Conservation (phyloP, 2,888 invertebrate genomes). For the Gasteruption jaculator region DNA sequence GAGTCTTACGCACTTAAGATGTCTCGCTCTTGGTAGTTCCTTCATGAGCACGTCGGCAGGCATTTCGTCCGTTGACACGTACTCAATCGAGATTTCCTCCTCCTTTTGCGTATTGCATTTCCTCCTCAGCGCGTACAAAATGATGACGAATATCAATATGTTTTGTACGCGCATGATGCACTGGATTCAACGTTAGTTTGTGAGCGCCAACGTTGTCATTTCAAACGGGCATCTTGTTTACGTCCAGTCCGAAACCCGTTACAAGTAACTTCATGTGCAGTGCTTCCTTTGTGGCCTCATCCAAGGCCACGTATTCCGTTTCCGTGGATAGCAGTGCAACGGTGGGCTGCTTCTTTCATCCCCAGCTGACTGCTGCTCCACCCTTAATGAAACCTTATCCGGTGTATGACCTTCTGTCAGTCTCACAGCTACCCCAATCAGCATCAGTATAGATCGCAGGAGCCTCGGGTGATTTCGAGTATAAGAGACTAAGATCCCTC, state of each 20-base stretch:
- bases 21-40: no score
- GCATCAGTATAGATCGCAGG: not conserved
- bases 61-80: conserved; percentile 9
- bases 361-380: conserved; percentile 7
- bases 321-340: conserved; percentile 8
- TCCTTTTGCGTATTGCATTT: no score
- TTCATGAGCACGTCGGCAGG: conserved; percentile 11
- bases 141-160: conserved; percentile 2
- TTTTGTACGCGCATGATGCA: not conserved
- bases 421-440: conserved; percentile 2
- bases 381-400: conserved; percentile 5
- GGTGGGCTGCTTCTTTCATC: conserved; percentile 6
- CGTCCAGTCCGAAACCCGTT: not conserved
- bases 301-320: conserved; percentile 5
- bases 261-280: not conserved
- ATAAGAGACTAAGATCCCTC: not conserved
- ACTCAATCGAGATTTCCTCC: not conserved
- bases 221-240: not conserved
- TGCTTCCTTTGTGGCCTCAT: conserved; percentile 7
- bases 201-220: conserved; percentile 3
- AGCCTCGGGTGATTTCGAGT: not conserved
- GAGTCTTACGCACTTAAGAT: not conserved
- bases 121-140: not conserved
- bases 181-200: conserved; percentile 1
- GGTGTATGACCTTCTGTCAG: conserved; percentile 7